Evolutionary conservation across 2,797 vertebrate genomes (phyloP).

Genomic region (Silurus lanzhouensis): DNA sequence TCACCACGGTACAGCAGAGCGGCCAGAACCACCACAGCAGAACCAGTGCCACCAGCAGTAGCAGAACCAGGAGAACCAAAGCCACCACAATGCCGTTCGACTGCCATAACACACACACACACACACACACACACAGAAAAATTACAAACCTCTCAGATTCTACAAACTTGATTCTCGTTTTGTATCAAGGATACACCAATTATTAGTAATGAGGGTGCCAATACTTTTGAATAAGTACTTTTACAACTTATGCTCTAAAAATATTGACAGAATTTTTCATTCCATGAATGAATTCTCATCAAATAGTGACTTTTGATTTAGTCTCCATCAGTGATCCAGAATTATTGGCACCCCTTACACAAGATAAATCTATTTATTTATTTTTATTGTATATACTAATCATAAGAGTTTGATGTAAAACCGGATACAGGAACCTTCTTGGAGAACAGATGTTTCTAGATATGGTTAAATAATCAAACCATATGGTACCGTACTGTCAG

Average conservation of each 20-base stretch:
- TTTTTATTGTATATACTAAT: neutral
- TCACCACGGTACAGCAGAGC: slow-evolving; percentile 94
- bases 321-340: neutral
- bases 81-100: slow-evolving; percentile 81
- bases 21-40: slow-evolving; percentile 77
- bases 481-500: neutral
- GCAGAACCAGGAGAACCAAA: slow-evolving; percentile 83
- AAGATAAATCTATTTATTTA: neutral
- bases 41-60: slow-evolving; percentile 79
- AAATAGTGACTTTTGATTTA: neutral
- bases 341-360: neutral
- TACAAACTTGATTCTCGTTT: neutral
- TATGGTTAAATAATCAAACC: neutral
- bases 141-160: neutral
- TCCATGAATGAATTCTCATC: neutral
- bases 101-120: slow-evolving; percentile 64
- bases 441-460: neutral
- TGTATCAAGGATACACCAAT: neutral
- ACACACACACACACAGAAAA: neutral
- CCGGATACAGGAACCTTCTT: neutral
- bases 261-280: neutral
- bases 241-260: neutral
- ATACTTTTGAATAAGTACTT: neutral
- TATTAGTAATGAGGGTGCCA: neutral
- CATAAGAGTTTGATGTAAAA: neutral